A percentile compares a stretch with the other conserved stretches of the same genome.
phyloP scores from a whole-genome alignment of 2,888 invertebrate genomes.

The Coremacera marginata region DNA sequence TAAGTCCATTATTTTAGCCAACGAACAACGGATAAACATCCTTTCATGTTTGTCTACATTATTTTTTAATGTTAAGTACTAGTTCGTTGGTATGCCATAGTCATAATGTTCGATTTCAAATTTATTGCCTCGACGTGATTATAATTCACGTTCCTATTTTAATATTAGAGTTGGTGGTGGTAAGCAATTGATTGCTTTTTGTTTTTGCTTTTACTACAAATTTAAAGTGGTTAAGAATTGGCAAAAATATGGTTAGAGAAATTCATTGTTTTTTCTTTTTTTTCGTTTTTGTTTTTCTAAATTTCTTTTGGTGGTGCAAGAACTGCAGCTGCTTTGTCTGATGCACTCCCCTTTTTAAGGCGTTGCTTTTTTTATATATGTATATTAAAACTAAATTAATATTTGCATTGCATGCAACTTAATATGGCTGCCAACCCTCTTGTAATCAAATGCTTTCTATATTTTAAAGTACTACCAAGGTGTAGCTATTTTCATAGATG shows the following conservation, averaged over 20 bases:
- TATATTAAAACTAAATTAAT: slow-evolving; percentile 8
- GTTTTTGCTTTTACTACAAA: slow-evolving; percentile 43
- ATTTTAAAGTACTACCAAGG: neutral
- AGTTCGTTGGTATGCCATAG: slow-evolving; percentile 52
- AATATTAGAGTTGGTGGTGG: slow-evolving; percentile 1
- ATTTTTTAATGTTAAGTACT: slow-evolving; percentile 20
- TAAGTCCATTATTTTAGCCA: neutral
- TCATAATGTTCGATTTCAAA: slow-evolving; percentile 63
- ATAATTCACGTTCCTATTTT: slow-evolving; percentile 56
- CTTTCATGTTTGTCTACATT: slow-evolving; percentile 6
- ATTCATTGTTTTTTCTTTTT: neutral
- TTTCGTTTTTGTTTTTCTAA: neutral
- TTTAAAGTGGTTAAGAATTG: slow-evolving; percentile 26
- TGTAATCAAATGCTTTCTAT: neutral
- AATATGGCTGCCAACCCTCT: slow-evolving; percentile 8
- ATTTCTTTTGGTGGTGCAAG: slow-evolving; percentile 4
- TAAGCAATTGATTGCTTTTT: slow-evolving; percentile 15
- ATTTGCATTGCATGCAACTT: neutral
- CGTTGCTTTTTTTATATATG: slow-evolving; percentile 27
- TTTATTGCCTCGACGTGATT: slow-evolving; percentile 67
- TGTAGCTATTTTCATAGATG: neutral
- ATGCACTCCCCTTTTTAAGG: slow-evolving; percentile 19
- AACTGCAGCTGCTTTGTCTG: neutral
- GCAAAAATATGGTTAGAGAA: no score
- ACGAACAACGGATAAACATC: neutral